A percentile compares a stretch with the other conserved stretches of the same genome.
Evolutionary conservation across 2,888 invertebrate genomes (phyloP).

Genomic region (Altica lythri): DNA sequence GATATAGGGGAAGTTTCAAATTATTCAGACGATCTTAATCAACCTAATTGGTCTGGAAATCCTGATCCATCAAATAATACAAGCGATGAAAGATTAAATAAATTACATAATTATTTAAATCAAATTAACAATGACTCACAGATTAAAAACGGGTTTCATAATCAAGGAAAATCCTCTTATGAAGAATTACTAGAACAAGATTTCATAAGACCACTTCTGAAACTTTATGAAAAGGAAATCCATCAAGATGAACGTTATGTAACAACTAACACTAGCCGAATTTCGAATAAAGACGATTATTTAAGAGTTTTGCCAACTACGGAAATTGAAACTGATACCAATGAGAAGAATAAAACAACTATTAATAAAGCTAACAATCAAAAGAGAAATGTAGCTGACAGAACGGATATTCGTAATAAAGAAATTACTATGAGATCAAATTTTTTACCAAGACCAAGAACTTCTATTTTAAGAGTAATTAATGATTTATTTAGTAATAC

Average conservation of each 20-base stretch:
- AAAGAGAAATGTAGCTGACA: neutral
- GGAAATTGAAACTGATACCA: constrained; percentile 46
- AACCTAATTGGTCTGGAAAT: neutral
- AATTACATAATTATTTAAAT: constrained; percentile 45
- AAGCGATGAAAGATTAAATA: constrained; percentile 32
- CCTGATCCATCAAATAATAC: constrained; percentile 4
- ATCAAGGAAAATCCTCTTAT: constrained; percentile 49
- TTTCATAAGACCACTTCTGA: constrained; percentile 52
- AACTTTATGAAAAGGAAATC: constrained; percentile 48
- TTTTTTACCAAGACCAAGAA: constrained; percentile 1
- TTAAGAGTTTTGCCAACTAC: constrained; percentile 46
- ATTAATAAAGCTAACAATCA: neutral
- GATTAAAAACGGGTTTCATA: constrained; percentile 30
- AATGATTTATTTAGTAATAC: constrained; percentile 13
- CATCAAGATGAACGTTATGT: constrained; percentile 41
- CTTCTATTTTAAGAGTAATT: neutral
- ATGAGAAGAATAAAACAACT: constrained; percentile 28
- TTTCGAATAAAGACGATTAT: constrained; percentile 51
- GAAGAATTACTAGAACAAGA: constrained; percentile 52
- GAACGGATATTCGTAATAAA: too few relatives aligned
- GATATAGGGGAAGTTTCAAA: constrained; percentile 9
- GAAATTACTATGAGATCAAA: too few relatives aligned
- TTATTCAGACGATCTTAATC: neutral
- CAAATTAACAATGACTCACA: constrained; percentile 41
- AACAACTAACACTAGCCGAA: constrained; percentile 41